phyloP scores from a whole-genome alignment of 2,113 vertebrate species.

The Cromileptes altivelis region DNA sequence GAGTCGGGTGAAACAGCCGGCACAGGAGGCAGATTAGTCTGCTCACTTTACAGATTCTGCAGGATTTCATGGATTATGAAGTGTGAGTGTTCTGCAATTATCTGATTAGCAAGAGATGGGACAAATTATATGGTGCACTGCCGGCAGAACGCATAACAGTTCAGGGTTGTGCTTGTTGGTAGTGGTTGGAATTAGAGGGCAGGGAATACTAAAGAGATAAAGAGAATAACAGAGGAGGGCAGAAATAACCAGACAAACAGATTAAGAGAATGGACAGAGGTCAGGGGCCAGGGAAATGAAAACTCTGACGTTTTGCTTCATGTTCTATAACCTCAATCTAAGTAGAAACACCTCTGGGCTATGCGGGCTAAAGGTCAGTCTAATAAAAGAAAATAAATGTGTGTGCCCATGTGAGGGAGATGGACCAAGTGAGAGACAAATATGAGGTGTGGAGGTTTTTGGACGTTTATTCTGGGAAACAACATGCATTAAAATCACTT shows the following conservation, averaged over 20 bases:
- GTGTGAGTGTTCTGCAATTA: constrained; percentile 48
- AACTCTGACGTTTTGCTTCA: constrained; percentile 29
- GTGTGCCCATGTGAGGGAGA: neutral
- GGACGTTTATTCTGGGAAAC: constrained; percentile 19
- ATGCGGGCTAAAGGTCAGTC: constrained; percentile 47
- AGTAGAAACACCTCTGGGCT: constrained; percentile 40
- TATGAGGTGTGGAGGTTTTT: neutral
- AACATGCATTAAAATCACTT: constrained; percentile 2
- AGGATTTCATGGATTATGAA: constrained; percentile 56
- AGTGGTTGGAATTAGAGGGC: neutral
- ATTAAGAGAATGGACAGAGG: constrained; percentile 47
- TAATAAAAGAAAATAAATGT: constrained; percentile 20
- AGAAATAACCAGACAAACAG: constrained; percentile 36
- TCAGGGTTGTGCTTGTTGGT: constrained; percentile 24
- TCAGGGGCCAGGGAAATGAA: constrained; percentile 52
- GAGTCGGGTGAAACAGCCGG: neutral
- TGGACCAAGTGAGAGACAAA: neutral
- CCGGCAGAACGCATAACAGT: constrained; percentile 32
- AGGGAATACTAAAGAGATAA: constrained; percentile 39
- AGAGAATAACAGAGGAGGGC: constrained; percentile 21
- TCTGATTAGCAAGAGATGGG: constrained; percentile 59
- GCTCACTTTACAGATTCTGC: constrained; percentile 51
- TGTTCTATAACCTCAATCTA: constrained; percentile 42
- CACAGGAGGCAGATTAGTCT: constrained; percentile 38
- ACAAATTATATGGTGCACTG: constrained; percentile 49